A percentile compares a stretch with the other conserved stretches of the same genome.
Evolutionary conservation across 1,140 invertebrate genomes (phyloP).

Genomic region (Monomorium pharaonis): DNA sequence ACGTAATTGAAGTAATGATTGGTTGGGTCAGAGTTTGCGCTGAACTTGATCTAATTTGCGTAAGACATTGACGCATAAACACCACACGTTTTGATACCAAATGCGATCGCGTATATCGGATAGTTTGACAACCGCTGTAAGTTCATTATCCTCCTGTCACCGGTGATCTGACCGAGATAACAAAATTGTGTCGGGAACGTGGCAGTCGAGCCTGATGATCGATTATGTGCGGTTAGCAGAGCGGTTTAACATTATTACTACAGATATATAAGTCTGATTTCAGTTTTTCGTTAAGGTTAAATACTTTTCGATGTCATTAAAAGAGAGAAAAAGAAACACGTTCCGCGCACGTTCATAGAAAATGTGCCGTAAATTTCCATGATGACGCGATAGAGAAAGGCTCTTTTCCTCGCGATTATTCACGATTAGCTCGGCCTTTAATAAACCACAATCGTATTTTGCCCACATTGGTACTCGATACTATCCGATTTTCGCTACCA

Average conservation of each 20-base stretch:
- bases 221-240: constrained; percentile 37
- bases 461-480: no score
- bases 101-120: constrained; percentile 34
- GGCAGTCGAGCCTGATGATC: constrained; percentile 37
- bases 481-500: neutral
- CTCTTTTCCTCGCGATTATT: neutral
- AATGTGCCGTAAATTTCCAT: neutral
- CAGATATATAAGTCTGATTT: neutral
- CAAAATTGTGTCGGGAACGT: constrained; percentile 50
- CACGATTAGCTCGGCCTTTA: neutral
- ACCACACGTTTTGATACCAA: constrained; percentile 38
- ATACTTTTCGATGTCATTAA: neutral
- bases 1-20: neutral
- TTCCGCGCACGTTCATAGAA: no score
- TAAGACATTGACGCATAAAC: constrained; percentile 36
- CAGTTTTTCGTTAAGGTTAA: neutral
- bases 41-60: constrained; percentile 45
- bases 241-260: constrained; percentile 34
- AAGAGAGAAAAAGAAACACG: neutral
- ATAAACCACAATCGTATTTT: no score
- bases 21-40: neutral
- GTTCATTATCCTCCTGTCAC: constrained; percentile 58
- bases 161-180: constrained; percentile 57
- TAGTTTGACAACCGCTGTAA: constrained; percentile 59
- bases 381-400: neutral